Evolutionary conservation across 2,797 vertebrate species (phyloP), one percentile per base, ranked within the genome.

Genomic region (Cirrhinus mrigala): DNA sequence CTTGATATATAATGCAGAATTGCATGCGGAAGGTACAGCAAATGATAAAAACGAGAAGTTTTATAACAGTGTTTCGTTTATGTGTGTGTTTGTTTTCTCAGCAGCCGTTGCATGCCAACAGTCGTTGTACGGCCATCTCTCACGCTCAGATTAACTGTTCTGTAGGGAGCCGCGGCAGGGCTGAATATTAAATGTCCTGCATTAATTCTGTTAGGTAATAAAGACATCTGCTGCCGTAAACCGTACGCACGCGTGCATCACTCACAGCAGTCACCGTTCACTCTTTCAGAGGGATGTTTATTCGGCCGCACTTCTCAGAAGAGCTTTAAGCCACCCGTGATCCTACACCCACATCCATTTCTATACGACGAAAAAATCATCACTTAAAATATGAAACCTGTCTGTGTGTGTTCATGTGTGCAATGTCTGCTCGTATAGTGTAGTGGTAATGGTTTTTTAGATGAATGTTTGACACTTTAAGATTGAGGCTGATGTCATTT

Each of bases 201-300:
- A 54, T 87, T 90, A 87, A 90, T 88, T 87, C 69, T 71, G 78
- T 90, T 91, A 78, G 89, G 73, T 89, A 88, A 87, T 89, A 77
- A 85, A 87, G 85, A 87, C 87, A 87, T 90, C 78, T 90, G 86
- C 58, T 71, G 79, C 68, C 70, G 22, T 84, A 79, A 77, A 79
- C 60, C 69, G 22, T 54, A 52, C 40, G 9, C 86, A 83, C 56
- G 74, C 40, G 15, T 56, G 27, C 71, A 56, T 52, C 44, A 79
- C 33, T 62, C 79, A 37, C 44, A 50, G 48, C 46, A 48, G 56
- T 73, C 69, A 37, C 44, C 44, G 12, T 4, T 50, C 60, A 29
- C 66, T 52, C 52, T 78, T 24, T 77, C 50, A 58, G 62, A 33
- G 22, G 46, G 24, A 73, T 77, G 77, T 86, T 58, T 80, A 73